These are phyloP conservation scores for Pseudomugil tenellus DNA, from an alignment of 2,797 vertebrate species.

Conservation along the genomic window DNA sequence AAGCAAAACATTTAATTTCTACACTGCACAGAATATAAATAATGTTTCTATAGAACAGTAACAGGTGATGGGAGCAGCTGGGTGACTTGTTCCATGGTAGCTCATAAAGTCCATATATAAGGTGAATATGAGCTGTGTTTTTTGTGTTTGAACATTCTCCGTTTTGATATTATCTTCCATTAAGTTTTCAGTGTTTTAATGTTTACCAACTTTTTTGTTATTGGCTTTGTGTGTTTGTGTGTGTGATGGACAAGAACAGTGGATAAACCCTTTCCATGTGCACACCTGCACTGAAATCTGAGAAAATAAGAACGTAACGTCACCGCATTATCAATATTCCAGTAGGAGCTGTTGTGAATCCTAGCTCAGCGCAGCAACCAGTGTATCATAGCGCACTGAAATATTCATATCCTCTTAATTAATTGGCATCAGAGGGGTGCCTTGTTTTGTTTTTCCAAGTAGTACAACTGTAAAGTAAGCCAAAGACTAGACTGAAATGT, in stretches of 20 bases:
- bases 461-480: conserved; percentile 71
- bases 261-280: conserved; percentile 56
- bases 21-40: neutral
- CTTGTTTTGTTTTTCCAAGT: conserved; percentile 74
- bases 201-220: conserved; percentile 6
- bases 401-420: conserved; percentile 86
- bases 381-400: conserved; percentile 82
- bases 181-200: neutral
- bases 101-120: neutral
- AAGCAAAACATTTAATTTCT: neutral
- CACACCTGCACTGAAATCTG: conserved; percentile 66
- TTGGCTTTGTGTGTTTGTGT: neutral
- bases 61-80: neutral
- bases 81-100: neutral
- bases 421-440: conserved; percentile 79
- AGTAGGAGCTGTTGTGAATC: conserved; percentile 79
- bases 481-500: conserved; percentile 74
- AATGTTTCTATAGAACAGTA: neutral
- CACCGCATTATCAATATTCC: conserved; percentile 82
- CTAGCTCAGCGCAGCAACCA: conserved; percentile 78
- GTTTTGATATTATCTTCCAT: neutral
- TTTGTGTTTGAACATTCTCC: conserved; percentile 5
- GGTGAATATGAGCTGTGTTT: neutral
- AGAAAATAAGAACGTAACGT: conserved; percentile 70
- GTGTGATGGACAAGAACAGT: conserved; percentile 37